phyloP scores from a whole-genome alignment of 2,113 vertebrate genomes.

The Phylloscopus trochilus region DNA sequence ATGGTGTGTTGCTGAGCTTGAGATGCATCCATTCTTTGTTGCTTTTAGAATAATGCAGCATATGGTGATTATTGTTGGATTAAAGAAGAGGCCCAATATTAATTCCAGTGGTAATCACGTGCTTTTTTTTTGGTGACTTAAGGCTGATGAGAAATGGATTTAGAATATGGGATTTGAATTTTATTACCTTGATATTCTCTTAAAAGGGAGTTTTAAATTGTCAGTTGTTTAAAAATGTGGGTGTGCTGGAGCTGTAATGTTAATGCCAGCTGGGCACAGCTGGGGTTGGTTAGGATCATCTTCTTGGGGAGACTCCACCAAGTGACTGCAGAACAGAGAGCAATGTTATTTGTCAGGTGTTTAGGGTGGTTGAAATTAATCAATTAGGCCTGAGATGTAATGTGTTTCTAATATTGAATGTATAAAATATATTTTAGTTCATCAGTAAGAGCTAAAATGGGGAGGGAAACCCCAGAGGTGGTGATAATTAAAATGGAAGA shows the following conservation, averaged over 20 bases:
- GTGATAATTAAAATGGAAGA: slow-evolving; percentile 2
- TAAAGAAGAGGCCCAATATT: slow-evolving; percentile 15
- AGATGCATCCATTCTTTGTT: not conserved
- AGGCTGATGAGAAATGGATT: slow-evolving; percentile 21
- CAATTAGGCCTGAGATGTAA: not conserved
- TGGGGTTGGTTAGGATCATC: slow-evolving; percentile 13
- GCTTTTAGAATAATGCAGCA: not conserved
- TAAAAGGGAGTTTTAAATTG: slow-evolving; percentile 25
- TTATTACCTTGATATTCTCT: slow-evolving; percentile 31
- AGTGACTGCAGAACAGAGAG: not conserved
- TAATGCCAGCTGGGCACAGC: not conserved
- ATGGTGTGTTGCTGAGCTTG: not conserved
- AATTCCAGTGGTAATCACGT: not conserved
- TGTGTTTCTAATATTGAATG: not conserved
- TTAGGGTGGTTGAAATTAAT: not conserved
- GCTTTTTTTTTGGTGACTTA: not conserved
- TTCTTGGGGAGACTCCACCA: not conserved
- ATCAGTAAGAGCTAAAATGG: not conserved
- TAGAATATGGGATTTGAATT: slow-evolving; percentile 28
- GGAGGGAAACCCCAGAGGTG: not conserved
- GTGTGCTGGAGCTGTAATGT: not conserved
- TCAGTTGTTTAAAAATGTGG: not conserved
- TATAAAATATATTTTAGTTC: not conserved
- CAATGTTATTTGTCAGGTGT: not conserved
- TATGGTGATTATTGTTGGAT: slow-evolving; percentile 37